A percentile compares a stretch with the other conserved stretches of the same genome.
Evolutionary conservation across 1,140 invertebrate genomes (phyloP).

Genomic region (Saccostrea glomerata): DNA sequence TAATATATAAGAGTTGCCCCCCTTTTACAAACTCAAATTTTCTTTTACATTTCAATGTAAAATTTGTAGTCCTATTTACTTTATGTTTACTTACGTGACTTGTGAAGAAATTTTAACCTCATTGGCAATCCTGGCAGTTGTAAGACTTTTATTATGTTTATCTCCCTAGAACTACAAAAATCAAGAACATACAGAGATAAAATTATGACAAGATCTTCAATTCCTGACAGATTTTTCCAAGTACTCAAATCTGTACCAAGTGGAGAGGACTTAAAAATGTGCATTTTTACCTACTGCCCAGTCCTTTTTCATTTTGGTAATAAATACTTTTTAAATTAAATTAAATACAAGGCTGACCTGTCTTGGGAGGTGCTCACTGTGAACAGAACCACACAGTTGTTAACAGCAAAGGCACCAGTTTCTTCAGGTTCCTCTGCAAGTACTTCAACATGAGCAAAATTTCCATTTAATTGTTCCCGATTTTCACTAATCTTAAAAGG

Average conservation of each 20-base stretch:
- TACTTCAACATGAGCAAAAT: neutral
- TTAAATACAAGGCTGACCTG: neutral
- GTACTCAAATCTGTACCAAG: too few species aligned
- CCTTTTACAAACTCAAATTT: neutral
- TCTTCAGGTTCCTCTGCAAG: neutral
- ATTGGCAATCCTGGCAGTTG: neutral
- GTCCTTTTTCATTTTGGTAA: neutral
- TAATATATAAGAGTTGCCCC: neutral
- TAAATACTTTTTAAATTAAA: neutral
- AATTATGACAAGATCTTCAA: too few species aligned
- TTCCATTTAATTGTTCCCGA: slow-evolving; percentile 3
- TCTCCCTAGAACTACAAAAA: neutral
- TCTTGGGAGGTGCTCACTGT: neutral
- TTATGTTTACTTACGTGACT: neutral
- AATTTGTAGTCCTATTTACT: neutral
- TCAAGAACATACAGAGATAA: neutral
- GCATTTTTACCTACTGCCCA: neutral
- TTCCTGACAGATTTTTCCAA: too few species aligned
- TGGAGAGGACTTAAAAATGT: neutral
- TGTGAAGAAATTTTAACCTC: neutral
- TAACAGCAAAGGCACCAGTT: neutral
- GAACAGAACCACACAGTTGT: neutral
- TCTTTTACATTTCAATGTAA: neutral
- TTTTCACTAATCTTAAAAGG: slow-evolving; percentile 22
- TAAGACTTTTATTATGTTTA: neutral